A percentile compares a stretch with the other conserved stretches of the same genome.
These are phyloP conservation scores for Anarrhichthys ocellatus DNA, from an alignment of 2,113 vertebrate genomes.

Conservation along the genomic window DNA sequence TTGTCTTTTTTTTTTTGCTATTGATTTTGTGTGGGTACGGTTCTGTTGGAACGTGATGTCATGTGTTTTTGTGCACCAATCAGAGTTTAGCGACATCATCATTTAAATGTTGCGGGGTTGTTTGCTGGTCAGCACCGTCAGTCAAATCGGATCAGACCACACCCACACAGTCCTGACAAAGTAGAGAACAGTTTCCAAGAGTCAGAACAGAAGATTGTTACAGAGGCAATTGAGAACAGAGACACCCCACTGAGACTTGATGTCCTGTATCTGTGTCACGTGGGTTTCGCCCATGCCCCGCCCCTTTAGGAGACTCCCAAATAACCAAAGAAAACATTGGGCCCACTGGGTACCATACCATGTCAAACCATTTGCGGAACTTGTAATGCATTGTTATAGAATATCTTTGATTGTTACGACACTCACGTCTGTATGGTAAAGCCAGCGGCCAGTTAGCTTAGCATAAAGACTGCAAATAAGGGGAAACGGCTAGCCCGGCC, in stretches of 20 bases:
- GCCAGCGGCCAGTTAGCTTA: neutral
- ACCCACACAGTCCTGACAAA: neutral
- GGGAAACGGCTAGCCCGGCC: neutral
- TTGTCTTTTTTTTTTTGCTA: too few species aligned
- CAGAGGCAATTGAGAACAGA: neutral
- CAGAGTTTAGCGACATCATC: neutral
- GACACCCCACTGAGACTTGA: neutral
- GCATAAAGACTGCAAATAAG: neutral
- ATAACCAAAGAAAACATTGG: too few species aligned
- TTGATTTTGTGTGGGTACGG: neutral
- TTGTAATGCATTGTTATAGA: neutral
- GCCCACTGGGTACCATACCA: neutral
- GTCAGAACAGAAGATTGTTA: neutral
- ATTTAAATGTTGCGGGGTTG: neutral
- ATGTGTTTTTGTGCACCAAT: neutral
- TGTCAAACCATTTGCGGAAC: neutral
- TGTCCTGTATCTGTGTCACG: neutral
- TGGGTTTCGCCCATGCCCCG: too few species aligned
- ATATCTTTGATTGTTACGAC: neutral
- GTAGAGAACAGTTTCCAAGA: neutral
- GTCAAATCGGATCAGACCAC: neutral
- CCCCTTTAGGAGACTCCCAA: too few species aligned
- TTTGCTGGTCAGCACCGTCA: neutral
- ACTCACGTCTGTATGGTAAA: neutral
- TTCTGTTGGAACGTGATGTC: neutral